phyloP scores from a whole-genome alignment of 1,140 invertebrate species.

The Sitophilus oryzae region DNA sequence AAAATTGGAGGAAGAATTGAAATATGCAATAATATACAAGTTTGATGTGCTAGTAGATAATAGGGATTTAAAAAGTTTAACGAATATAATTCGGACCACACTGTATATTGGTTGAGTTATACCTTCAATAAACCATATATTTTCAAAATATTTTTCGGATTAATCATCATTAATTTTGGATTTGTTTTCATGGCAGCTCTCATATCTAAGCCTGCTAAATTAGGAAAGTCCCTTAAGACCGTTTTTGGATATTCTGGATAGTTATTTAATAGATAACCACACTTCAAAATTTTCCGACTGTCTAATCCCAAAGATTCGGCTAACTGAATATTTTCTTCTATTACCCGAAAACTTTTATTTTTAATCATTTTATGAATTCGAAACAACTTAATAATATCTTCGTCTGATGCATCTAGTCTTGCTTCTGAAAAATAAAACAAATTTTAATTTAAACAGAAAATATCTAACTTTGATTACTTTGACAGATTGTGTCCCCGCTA shows the following conservation, averaged over 20 bases:
- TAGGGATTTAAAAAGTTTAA: too few species aligned
- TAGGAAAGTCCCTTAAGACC: constrained; percentile 45
- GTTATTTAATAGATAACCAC: constrained; percentile 46
- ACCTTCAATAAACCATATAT: constrained; percentile 46
- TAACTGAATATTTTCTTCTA: constrained; percentile 46
- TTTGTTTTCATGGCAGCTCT: constrained; percentile 44
- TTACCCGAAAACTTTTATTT: constrained; percentile 46
- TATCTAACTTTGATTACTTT: constrained; percentile 18
- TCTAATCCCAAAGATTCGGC: constrained; percentile 36
- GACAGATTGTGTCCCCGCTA: too few species aligned
- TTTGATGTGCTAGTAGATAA: too few species aligned
- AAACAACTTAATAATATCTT: constrained; percentile 44
- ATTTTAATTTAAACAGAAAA: constrained; percentile 22
- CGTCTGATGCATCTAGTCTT: constrained; percentile 44
- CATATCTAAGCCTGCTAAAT: constrained; percentile 45
- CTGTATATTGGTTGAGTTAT: too few species aligned
- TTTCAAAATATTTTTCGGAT: constrained; percentile 41
- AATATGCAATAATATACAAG: too few species aligned
- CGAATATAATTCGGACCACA: too few species aligned
- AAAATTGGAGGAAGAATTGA: too few species aligned
- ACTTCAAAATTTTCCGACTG: constrained; percentile 45
- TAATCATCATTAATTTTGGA: constrained; percentile 47
- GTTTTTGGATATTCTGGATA: constrained; percentile 47
- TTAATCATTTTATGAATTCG: constrained; percentile 47
- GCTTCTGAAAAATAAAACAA: constrained; percentile 38